These are phyloP conservation scores for Semnornis frantzii DNA, from an alignment of 2,113 vertebrate species.

Conservation along the genomic window DNA sequence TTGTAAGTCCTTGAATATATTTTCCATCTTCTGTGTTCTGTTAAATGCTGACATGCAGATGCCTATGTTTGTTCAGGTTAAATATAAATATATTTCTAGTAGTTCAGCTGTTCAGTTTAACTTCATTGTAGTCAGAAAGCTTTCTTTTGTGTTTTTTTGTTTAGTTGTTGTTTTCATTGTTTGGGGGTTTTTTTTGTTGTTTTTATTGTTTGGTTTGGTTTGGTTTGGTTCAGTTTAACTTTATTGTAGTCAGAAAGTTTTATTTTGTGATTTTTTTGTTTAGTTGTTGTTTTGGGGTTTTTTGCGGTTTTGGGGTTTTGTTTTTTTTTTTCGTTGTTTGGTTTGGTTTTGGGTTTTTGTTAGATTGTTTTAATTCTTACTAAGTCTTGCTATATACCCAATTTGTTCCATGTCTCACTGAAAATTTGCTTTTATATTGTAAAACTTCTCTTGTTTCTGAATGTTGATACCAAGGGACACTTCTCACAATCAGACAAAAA, in stretches of 20 bases:
- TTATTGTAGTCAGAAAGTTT: background rate
- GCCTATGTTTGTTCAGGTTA: background rate
- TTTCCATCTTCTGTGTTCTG: background rate
- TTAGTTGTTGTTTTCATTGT: too few species aligned
- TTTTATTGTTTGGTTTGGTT: too few species aligned
- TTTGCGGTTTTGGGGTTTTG: too few species aligned
- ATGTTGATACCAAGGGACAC: background rate
- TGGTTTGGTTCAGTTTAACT: background rate
- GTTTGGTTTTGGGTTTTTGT: background rate
- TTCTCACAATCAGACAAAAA: background rate
- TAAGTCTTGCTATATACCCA: accelerated
- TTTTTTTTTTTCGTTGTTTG: too few species aligned
- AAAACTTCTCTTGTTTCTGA: background rate
- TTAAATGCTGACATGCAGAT: background rate
- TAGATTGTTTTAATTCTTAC: background rate
- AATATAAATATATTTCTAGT: background rate
- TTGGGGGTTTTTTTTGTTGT: too few species aligned
- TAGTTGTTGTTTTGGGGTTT: too few species aligned
- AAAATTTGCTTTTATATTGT: background rate
- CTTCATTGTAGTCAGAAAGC: background rate
- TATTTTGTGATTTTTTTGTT: too few species aligned
- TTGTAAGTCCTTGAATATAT: background rate
- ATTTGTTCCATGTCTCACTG: background rate
- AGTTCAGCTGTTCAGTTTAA: background rate
- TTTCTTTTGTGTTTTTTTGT: too few species aligned